These are phyloP conservation scores for Conus betulinus DNA, from an alignment of 1,140 invertebrate genomes.

Conservation along the genomic window DNA sequence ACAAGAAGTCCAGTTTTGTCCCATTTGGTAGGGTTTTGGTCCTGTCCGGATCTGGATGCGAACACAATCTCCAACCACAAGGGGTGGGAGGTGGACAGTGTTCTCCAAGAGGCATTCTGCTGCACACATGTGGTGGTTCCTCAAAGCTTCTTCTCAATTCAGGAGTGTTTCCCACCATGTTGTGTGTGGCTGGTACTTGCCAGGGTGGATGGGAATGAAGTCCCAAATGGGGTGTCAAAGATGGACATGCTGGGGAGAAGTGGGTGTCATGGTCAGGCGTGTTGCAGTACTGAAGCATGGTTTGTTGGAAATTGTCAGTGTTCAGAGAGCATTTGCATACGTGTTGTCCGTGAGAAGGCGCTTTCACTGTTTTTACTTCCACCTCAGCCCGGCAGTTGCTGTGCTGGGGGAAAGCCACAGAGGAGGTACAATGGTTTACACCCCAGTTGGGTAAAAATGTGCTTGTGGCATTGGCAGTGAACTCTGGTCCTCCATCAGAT, in stretches of 20 bases:
- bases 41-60: constrained; percentile 51
- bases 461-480: background rate
- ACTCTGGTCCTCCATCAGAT: constrained; percentile 38
- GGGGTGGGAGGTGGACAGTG: constrained; percentile 45
- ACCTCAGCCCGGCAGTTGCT: too few relatives aligned
- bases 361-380: too few relatives aligned
- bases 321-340: constrained; percentile 24
- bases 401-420: background rate
- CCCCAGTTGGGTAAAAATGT: background rate
- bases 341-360: too few relatives aligned
- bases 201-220: constrained; percentile 54
- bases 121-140: constrained; percentile 43
- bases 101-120: constrained; percentile 46
- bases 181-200: constrained; percentile 46
- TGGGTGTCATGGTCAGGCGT: constrained; percentile 29
- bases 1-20: constrained; percentile 48
- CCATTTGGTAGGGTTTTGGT: constrained; percentile 34
- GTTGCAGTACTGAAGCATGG: constrained; percentile 46
- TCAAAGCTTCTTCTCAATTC: constrained; percentile 44
- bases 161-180: constrained; percentile 50
- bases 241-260: constrained; percentile 46
- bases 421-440: background rate
- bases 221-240: constrained; percentile 45
- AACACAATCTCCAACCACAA: constrained; percentile 46
- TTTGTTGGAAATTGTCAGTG: constrained; percentile 44